phyloP scores from a whole-genome alignment of 2,888 invertebrate genomes.

The Acronicta psi region DNA sequence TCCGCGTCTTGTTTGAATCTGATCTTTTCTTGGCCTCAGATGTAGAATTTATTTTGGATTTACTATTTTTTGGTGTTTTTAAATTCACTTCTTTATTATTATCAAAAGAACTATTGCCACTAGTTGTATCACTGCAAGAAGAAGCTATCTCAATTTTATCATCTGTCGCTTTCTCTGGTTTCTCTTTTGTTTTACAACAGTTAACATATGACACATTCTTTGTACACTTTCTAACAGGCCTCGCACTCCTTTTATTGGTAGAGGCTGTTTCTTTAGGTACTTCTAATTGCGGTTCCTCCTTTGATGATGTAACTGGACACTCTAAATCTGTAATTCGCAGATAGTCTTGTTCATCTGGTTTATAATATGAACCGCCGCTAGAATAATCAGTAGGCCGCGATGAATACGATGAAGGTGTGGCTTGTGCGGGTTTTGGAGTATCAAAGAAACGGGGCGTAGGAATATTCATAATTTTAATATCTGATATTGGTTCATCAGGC shows the following conservation, averaged over 20 bases:
- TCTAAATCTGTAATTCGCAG: slow-evolving; percentile 70
- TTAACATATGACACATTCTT: slow-evolving; percentile 84
- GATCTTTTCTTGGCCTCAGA: slow-evolving; percentile 45
- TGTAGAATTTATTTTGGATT: slow-evolving; percentile 47
- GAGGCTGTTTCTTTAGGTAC: slow-evolving; percentile 48
- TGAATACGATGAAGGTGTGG: slow-evolving; percentile 82
- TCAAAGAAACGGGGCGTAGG: slow-evolving; percentile 89
- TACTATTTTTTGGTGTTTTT: slow-evolving; percentile 57
- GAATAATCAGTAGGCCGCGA: slow-evolving; percentile 89
- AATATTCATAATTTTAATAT: slow-evolving; percentile 88
- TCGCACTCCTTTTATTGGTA: slow-evolving; percentile 58
- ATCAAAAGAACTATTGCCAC: slow-evolving; percentile 60
- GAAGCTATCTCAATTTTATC: slow-evolving; percentile 63
- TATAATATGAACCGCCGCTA: slow-evolving; percentile 90
- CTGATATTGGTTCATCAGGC: slow-evolving; percentile 82
- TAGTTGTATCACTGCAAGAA: slow-evolving; percentile 65
- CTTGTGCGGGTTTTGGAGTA: slow-evolving; percentile 71
- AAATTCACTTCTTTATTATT: slow-evolving; percentile 42
- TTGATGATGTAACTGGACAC: slow-evolving; percentile 65
- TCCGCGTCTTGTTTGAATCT: slow-evolving; percentile 63
- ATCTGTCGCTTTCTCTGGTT: slow-evolving; percentile 62
- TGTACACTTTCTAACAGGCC: slow-evolving; percentile 82
- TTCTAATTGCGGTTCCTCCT: slow-evolving; percentile 52
- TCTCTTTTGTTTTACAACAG: slow-evolving; percentile 64
- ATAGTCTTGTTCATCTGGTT: slow-evolving; percentile 90